phyloP scores from a whole-genome alignment of 2,888 invertebrate species.

The Mesopsocus fuscifrons region DNA sequence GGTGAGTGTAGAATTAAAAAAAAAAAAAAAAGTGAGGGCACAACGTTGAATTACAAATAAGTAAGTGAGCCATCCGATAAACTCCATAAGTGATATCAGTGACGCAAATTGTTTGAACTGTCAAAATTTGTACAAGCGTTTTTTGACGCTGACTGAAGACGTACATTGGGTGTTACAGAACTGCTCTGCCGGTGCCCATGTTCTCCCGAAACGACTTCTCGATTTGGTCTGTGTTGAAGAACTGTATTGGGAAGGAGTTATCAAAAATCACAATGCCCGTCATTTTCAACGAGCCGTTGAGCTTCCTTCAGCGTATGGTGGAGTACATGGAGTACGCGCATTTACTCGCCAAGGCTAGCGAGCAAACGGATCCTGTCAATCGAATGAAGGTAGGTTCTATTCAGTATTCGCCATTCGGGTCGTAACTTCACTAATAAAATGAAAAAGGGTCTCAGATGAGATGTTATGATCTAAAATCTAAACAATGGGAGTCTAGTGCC shows the following conservation, averaged over 20 bases:
- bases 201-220: slow-evolving; percentile 62
- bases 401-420: neutral
- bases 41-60: no score
- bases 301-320: slow-evolving; percentile 82
- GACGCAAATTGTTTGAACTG: no score
- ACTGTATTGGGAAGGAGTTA: slow-evolving; percentile 81
- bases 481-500: no score
- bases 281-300: slow-evolving; percentile 88
- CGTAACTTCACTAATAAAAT: neutral
- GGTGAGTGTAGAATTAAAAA: no score
- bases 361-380: slow-evolving; percentile 57
- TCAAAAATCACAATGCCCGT: slow-evolving; percentile 96
- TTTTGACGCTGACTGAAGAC: no score
- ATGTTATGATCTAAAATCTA: no score
- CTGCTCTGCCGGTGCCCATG: slow-evolving; percentile 50
- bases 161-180: slow-evolving; percentile 38
- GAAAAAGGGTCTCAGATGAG: no score
- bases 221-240: slow-evolving; percentile 79
- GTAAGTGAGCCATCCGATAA: no score
- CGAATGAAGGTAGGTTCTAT: slow-evolving; percentile 52
- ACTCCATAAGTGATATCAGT: no score
- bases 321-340: slow-evolving; percentile 87
- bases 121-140: no score
- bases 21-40: no score
- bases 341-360: slow-evolving; percentile 53